Evolutionary conservation across 1,140 invertebrate species (phyloP).

Genomic region (Manduca sexta): DNA sequence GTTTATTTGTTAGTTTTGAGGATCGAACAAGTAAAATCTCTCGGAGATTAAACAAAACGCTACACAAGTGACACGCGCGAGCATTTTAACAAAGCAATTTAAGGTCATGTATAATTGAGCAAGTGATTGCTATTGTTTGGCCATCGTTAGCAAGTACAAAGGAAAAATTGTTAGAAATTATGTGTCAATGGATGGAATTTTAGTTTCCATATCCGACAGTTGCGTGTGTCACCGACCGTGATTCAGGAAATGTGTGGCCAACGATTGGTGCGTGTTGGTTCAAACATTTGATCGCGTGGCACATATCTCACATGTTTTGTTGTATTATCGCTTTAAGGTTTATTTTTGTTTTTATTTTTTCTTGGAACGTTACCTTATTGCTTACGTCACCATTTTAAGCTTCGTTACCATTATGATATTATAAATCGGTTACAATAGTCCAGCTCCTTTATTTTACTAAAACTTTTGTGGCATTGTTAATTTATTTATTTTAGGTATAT

Average conservation of each 20-base stretch:
- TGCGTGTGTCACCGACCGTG: conserved; percentile 11
- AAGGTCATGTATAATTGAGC: no score
- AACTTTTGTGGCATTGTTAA: conserved; percentile 39
- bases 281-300: conserved; percentile 43
- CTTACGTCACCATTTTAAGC: conserved; percentile 51
- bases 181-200: conserved; percentile 13
- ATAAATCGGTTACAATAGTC: conserved; percentile 16
- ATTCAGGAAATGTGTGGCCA: conserved; percentile 13
- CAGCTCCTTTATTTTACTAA: conserved; percentile 12
- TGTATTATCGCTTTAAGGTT: conserved; percentile 38
- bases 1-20: no score
- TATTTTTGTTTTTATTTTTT: conserved; percentile 46
- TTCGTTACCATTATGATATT: conserved; percentile 59
- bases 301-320: conserved; percentile 34
- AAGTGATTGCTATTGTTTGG: no score
- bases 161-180: conserved; percentile 8
- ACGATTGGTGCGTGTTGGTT: conserved; percentile 23
- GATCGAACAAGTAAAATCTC: no score
- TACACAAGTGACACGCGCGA: no score
- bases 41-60: no score
- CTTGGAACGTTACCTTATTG: conserved; percentile 50
- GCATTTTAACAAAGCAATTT: no score
- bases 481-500: conserved; percentile 45
- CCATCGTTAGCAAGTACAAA: conserved; percentile 3
- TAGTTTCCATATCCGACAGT: conserved; percentile 19